phyloP scores from a whole-genome alignment of 2,113 vertebrate genomes.

The Centropus bengalensis region DNA sequence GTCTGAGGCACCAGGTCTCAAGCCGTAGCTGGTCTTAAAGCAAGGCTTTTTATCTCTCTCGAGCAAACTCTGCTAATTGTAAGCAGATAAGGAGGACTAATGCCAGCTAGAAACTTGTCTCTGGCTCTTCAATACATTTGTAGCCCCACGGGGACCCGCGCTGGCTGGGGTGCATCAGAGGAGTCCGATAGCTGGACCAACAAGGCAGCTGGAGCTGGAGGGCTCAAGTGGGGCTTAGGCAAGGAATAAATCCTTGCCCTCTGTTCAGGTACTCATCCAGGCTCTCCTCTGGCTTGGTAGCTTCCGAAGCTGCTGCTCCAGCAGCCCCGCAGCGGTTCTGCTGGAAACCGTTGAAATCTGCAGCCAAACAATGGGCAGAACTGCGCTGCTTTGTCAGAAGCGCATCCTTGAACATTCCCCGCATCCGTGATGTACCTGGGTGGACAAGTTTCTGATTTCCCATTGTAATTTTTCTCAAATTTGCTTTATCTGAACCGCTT shows the following conservation, averaged over 20 bases:
- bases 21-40: neutral
- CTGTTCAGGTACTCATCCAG: neutral
- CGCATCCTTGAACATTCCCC: neutral
- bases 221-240: neutral
- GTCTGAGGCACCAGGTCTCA: neutral
- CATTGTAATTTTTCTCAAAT: constrained; percentile 6
- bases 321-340: neutral
- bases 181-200: neutral
- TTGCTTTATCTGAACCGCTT: neutral
- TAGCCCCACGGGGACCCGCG: neutral
- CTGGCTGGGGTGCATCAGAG: neutral
- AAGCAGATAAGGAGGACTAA: constrained; percentile 4
- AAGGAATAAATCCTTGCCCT: neutral
- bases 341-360: neutral
- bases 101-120: neutral
- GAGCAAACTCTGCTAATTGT: neutral
- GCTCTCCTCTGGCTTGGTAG: neutral
- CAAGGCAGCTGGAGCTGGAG: neutral
- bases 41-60: neutral
- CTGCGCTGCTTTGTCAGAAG: neutral
- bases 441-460: neutral
- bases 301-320: neutral
- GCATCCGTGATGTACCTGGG: neutral
- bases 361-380: neutral
- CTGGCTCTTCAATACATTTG: neutral